Base-by-base conservation (phyloP, 2,888 invertebrate genomes). In the Polia nebulosa region DNA sequence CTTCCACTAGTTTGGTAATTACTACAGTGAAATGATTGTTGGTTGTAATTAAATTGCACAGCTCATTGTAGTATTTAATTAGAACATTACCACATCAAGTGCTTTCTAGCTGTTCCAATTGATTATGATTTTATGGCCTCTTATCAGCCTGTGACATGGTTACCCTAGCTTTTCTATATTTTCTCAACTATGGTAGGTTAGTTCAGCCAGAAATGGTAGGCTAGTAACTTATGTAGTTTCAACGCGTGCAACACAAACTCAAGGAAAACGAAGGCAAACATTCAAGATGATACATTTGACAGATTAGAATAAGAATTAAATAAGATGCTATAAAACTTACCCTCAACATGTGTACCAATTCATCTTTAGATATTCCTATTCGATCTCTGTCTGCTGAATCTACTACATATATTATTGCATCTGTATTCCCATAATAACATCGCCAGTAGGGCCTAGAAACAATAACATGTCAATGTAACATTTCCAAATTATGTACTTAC, bases 391-490 rank as follows among this genome's bases (percentile, higher is more conserved):
- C 99, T 65, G 99, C 99, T 56, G 99, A 99, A 95, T 99, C 99
- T 59, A 99, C 99, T 63, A 99, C 99, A 96, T 99, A 99, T 88
- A 99, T 99, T 87, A 99, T 99, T 89, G 99, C 99, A 96, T 99
- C 99, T 90, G 99, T 99, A 96, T 99, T 99, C 84, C 99, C 99
- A 93, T 99, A 99, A 94, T 99, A 99, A 97, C 99, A 99, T 93
- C 99, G 97, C 99, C 99, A 99, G 93, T 99, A 99, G 0, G 99
- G 99, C 96, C 99, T 99, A 94, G 69, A 96, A 96, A 67, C 76
- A 62, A 64, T 45, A 56, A 49, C 27, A 34, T 17, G 55, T 51
- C 51, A 56, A 34, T 55, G 17, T 41, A 5, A 51, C 20, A 47
- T 55, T 53, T 69, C 22, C 41, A 49, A 32, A 52, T 15, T 57